Evolutionary conservation across 1,140 invertebrate genomes (phyloP), one percentile per base, ranked within the genome.

Genomic region (Himalopsyche phryganea): DNA sequence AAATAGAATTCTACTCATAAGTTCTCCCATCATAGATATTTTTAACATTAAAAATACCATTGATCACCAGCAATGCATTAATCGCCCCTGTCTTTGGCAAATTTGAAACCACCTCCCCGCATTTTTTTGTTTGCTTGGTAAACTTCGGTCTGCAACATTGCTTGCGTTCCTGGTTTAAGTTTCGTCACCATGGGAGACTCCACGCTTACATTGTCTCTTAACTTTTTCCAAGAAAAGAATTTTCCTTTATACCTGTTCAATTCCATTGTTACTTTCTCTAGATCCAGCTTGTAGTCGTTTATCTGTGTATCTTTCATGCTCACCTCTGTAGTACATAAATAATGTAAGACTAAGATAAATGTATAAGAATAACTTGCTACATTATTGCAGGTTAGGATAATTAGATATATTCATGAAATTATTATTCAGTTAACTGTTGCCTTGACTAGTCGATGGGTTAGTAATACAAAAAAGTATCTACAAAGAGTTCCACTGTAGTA

Each of bases 281-380:
- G 2, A n/a, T 53, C 40, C 11, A 53, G 42, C 36, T 45, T 42
- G 15, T n/a, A 33, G 28, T 58, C 35, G 3, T 20, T 17, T 6
- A 51, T 6, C 46, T 51, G 56, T 13, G 40, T 41, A 15, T 58
- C 56, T 36, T 35, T 33, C 48, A 58, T 58, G n/a, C 35, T 45
- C 28, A 58, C 13, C 38, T 58, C 55, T 58, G 55, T 42, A 14
- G 28, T n/a, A n/a, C n/a, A n/a, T n/a, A n/a, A n/a, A n/a, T n/a
- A n/a, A n/a, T n/a, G n/a, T n/a, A n/a, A n/a, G n/a, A n/a, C n/a
- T n/a, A n/a, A n/a, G n/a, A n/a, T n/a, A n/a, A n/a, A n/a, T n/a
- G n/a, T n/a, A n/a, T n/a, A n/a, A n/a, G n/a, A n/a, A n/a, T n/a
- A n/a, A n/a, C n/a, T n/a, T n/a, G n/a, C n/a, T n/a, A n/a, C n/a